Evolutionary conservation across 2,888 invertebrate genomes (phyloP).

Genomic region (Chrysopilus asiliformis): DNA sequence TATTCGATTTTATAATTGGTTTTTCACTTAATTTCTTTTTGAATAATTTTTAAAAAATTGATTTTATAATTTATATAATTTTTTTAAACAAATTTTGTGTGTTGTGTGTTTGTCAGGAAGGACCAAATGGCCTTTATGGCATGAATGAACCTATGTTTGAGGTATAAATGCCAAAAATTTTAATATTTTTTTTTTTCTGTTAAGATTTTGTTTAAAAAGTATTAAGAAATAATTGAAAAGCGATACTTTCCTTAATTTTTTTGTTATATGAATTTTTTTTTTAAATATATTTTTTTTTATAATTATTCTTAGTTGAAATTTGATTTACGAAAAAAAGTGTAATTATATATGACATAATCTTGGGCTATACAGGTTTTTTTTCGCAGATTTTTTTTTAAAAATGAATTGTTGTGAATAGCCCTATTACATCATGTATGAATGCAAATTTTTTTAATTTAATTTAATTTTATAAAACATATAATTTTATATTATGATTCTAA

Average conservation of each 20-base stretch:
- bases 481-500: conserved; percentile 28
- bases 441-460: conserved; percentile 10
- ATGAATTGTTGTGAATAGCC: too few relatives aligned
- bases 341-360: conserved; percentile 12
- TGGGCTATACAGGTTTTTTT: too few relatives aligned
- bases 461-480: conserved; percentile 12
- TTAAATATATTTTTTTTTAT: conserved; percentile 1
- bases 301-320: conserved; percentile 4
- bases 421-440: conserved; percentile 9
- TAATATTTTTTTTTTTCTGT: conserved; percentile 5
- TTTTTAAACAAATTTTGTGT: conserved; percentile 12
- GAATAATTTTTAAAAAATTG: conserved; percentile 3
- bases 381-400: too few relatives aligned
- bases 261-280: too few relatives aligned
- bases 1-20: too few relatives aligned
- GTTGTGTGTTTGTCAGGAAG: conserved; percentile 16
- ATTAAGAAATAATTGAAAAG: not conserved
- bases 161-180: conserved; percentile 11
- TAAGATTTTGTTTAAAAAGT: not conserved
- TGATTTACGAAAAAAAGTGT: conserved; percentile 4
- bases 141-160: conserved; percentile 16
- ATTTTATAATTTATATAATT: conserved; percentile 2
- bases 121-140: conserved; percentile 15
- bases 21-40: conserved; percentile 4
- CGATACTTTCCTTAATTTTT: too few relatives aligned